Base-by-base conservation (phyloP, 1,140 invertebrate species). In the Drosophila varians region DNA sequence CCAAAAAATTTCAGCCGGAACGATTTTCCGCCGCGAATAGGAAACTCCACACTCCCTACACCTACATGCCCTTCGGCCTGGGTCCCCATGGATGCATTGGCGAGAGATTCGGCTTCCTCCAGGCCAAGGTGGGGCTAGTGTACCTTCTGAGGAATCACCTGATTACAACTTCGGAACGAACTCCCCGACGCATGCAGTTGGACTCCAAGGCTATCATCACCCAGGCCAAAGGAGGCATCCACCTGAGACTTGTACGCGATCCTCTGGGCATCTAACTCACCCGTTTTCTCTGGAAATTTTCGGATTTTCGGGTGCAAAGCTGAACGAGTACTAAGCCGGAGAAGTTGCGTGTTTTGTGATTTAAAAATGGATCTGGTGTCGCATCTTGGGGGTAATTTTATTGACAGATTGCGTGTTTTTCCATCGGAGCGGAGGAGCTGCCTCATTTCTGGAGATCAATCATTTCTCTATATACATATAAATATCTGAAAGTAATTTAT, bases 71-170 rank as follows among this genome's bases (percentile, higher is more conserved):
- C 0, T 97, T 97, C 77, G 96, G 96, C 4, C 94, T 95, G 49
- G 96, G 96, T 11, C 94, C 94, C 3, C 92, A 95, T 36, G 94
- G 93, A 77, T 96, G 96, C 88, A 96, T 96, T 69, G 96, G 95
- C 93, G 92, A 91, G 53, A 79, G 90, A 0, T 91, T 83, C 45
- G 83, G 68, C 4, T 43, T 78, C 0, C 40, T 91, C 6, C 89
- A 89, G 55, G 70, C 79, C 0, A 91, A 90, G 68, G 77, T 90
- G 25, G 89, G 88, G 1, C 55, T 91, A 26, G 68, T 90, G 0
- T 55, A 90, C 45, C 46, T 91, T 28, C 45, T 91, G 19, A 69
- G 75, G n/a, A 90, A 88, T 47, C 89, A 91, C 73, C 34, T 58
- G 26, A 73, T 91, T 0, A 71, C 55, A 18, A 73, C 76, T 1